Conservation (phyloP, 2,797 vertebrate species). For the Eremophila alpestris region DNA sequence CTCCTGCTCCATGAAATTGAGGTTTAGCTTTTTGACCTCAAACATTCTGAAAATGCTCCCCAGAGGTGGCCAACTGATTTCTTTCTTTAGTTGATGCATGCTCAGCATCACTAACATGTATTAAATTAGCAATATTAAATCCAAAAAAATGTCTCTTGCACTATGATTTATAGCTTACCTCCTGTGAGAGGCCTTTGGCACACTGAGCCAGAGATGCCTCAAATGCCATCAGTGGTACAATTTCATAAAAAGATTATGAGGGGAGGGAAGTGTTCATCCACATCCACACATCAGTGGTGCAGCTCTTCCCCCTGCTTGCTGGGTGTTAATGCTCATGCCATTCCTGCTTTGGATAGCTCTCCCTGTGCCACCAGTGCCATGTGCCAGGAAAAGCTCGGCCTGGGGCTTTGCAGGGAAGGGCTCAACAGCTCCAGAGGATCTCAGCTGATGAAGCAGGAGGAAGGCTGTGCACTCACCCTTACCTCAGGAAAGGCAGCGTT, state of each 20-base stretch:
- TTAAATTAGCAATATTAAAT: not conserved
- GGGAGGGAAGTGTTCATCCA: not conserved
- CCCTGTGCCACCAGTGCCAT: not conserved
- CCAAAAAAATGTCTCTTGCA: not conserved
- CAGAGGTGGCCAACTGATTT: not conserved
- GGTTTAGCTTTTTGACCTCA: not conserved
- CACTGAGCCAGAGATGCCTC: not conserved
- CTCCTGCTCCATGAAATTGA: not conserved
- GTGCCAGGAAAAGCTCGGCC: not conserved
- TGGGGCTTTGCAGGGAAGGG: not conserved
- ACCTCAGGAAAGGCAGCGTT: not conserved
- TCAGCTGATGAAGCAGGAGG: not conserved
- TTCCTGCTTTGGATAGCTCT: not conserved
- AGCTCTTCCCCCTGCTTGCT: not conserved
- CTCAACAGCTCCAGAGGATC: not conserved
- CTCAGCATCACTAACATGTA: not conserved
- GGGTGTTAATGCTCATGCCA: not conserved
- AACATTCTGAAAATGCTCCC: not conserved
- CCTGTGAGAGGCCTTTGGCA: not conserved
- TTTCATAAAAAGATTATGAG: not conserved
- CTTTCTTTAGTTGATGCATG: constrained; percentile 17
- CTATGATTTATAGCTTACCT: not conserved
- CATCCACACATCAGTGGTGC: not conserved
- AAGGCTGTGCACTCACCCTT: rapidly evolving
- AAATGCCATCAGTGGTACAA: not conserved